Base-by-base conservation (phyloP, 2,797 vertebrate genomes). In the Oryzias dopingdopingensis region DNA sequence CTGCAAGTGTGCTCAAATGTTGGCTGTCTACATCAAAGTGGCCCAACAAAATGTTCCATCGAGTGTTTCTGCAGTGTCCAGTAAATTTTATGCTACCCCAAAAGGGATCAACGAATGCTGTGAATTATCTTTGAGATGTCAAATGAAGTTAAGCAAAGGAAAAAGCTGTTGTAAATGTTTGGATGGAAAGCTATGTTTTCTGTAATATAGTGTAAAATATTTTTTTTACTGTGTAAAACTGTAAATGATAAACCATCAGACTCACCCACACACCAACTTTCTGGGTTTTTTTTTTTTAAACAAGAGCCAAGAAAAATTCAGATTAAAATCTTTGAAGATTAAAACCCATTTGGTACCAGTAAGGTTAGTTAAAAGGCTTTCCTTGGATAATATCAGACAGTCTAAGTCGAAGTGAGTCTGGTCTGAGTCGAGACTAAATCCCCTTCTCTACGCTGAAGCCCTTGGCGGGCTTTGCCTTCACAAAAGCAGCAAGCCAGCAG, bases 311-410 rank as follows among this genome's bases (percentile, higher is more conserved):
- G 90, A 85, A 72, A 86, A 66, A 37, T 12, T 37, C 79, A 80
- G 81, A 88, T 90, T 88, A 82, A 87, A 86, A 88, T 89, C 84
- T 88, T 90, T 90, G 82, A 89, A 89, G 89, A 90, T 92, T 91
- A 90, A 88, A 90, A 87, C 77, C 70, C 49, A 53, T 82, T 87
- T 85, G 81, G 85, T 84, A 83, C 78, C 64, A 83, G 79, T 68
- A 57, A 81, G 85, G 63, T 85, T 80, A 88, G 80, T 89, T 86
- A 88, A 86, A 89, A 77, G 67, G 84, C 82, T 91, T 89, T 85
- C 55, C 60, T 67, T 62, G 61, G 66, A 84, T 72, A 85, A 83
- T 85, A 76, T 89, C 89, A 91, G 89, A 90, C 81, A 82, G 83
- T 72, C 79, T 88, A 85, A 90, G 86, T 84, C 84, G 84, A 70